Conservation (phyloP, 2,888 invertebrate genomes). For the Cremastinae sp. region DNA sequence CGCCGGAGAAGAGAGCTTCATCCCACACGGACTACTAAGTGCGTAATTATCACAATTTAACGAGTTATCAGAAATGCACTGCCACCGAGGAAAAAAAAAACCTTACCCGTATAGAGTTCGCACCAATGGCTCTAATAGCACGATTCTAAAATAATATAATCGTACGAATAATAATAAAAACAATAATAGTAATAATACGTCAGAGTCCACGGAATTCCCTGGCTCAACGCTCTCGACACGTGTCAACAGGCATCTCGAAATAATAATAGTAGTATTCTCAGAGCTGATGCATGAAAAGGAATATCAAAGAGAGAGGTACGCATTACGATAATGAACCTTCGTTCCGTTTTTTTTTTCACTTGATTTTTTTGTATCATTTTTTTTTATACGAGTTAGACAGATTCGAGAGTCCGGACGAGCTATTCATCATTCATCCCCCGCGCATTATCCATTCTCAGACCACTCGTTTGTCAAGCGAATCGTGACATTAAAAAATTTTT, state of each 20-base stretch:
- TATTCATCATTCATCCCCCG: too few relatives aligned
- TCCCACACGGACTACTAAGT: slow-evolving; percentile 35
- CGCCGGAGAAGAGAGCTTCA: slow-evolving; percentile 17
- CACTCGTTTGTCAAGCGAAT: too few relatives aligned
- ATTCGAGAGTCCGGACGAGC: too few relatives aligned
- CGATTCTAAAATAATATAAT: slow-evolving; percentile 75
- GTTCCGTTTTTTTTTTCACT: too few relatives aligned
- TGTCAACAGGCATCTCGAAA: too few relatives aligned
- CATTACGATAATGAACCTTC: background rate
- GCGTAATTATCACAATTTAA: slow-evolving; percentile 52
- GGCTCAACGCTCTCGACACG: slow-evolving; percentile 40
- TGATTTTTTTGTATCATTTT: background rate
- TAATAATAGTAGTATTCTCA: background rate
- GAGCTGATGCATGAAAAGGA: slow-evolving; percentile 1
- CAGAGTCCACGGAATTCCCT: slow-evolving; percentile 38
- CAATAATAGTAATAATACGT: slow-evolving; percentile 29
- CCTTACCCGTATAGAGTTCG: slow-evolving; percentile 58
- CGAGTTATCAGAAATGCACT: slow-evolving; percentile 25
- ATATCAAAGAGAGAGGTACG: too few relatives aligned
- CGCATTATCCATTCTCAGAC: too few relatives aligned
- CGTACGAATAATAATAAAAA: slow-evolving; percentile 24
- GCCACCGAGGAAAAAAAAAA: slow-evolving; percentile 42
- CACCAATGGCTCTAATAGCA: slow-evolving; percentile 78
- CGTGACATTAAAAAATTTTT: background rate
- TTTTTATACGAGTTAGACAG: background rate